Percentiles rank a stretch among this genome's conserved stretches.
Evolutionary conservation across 2,888 invertebrate species (phyloP).

Genomic region (Melinopterus prodromus): DNA sequence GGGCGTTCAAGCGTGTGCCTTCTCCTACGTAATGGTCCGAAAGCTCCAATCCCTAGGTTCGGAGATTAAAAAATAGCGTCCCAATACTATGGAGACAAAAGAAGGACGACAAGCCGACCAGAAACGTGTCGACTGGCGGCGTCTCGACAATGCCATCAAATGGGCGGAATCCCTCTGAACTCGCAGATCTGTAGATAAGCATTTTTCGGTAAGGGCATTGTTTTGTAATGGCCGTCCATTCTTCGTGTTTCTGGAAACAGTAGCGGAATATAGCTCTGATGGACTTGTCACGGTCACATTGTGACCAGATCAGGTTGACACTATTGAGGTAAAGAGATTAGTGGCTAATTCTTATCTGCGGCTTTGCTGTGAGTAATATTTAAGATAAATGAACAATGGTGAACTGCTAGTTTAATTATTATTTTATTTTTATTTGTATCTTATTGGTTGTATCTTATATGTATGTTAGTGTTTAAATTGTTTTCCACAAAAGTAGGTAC

Average conservation of each 20-base stretch:
- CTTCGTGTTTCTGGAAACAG: background rate
- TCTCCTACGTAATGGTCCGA: slow-evolving; percentile 56
- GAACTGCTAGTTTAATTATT: too few relatives aligned
- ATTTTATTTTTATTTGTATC: too few relatives aligned
- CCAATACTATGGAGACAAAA: background rate
- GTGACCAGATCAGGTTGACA: background rate
- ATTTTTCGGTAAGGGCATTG: background rate
- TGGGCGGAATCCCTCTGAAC: background rate
- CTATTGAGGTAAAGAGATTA: background rate
- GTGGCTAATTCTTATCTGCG: background rate
- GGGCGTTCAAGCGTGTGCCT: slow-evolving; percentile 59
- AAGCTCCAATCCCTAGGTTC: slow-evolving; percentile 27
- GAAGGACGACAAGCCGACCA: background rate
- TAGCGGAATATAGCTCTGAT: background rate
- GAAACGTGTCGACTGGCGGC: background rate
- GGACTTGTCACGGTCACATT: background rate
- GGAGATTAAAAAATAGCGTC: background rate
- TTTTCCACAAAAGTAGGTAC: too few relatives aligned
- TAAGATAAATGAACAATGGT: too few relatives aligned
- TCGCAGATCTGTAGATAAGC: background rate
- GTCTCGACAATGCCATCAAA: background rate
- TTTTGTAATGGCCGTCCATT: background rate
- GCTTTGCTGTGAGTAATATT: background rate
- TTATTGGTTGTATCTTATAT: too few relatives aligned
- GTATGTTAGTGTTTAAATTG: too few relatives aligned